phyloP scores from a whole-genome alignment of 2,888 invertebrate species.

The Dromius quadrimaculatus region DNA sequence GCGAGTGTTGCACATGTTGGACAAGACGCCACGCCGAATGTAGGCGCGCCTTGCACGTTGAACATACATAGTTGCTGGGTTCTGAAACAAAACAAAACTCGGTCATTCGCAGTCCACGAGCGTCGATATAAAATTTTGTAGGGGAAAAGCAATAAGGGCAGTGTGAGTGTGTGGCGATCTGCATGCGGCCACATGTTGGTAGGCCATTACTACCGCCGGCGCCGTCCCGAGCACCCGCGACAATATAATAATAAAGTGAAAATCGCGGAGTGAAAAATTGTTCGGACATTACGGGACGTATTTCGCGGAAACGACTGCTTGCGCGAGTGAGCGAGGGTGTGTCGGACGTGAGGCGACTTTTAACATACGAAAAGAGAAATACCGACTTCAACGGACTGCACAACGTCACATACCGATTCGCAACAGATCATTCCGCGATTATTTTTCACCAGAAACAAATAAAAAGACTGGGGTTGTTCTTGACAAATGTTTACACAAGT shows the following conservation, averaged over 20 bases:
- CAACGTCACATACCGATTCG: slow-evolving; percentile 36
- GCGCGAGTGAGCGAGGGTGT: slow-evolving; percentile 62
- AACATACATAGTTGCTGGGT: slow-evolving; percentile 94
- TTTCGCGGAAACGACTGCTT: slow-evolving; percentile 56
- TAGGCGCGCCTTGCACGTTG: slow-evolving; percentile 91
- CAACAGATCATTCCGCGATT: slow-evolving; percentile 50
- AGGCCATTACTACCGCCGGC: slow-evolving; percentile 62
- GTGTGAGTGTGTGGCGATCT: slow-evolving; percentile 58
- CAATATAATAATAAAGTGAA: slow-evolving; percentile 67
- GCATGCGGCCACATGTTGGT: slow-evolving; percentile 65
- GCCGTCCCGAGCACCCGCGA: slow-evolving; percentile 57
- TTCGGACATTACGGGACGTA: slow-evolving; percentile 65
- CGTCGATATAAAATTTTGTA: neutral
- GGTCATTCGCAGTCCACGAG: slow-evolving; percentile 30
- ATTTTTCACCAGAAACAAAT: slow-evolving; percentile 41
- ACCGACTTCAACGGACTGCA: slow-evolving; percentile 26
- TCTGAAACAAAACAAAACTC: slow-evolving; percentile 75
- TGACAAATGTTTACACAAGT: too few species aligned
- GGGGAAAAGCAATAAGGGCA: slow-evolving; percentile 41
- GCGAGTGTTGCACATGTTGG: slow-evolving; percentile 94
- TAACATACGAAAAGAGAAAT: slow-evolving; percentile 52
- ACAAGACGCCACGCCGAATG: slow-evolving; percentile 96
- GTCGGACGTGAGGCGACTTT: slow-evolving; percentile 64
- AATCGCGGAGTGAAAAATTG: slow-evolving; percentile 67
- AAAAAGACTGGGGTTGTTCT: too few species aligned